Evolutionary conservation across 1,140 invertebrate genomes (phyloP).

Genomic region (Penaeus japonicus): DNA sequence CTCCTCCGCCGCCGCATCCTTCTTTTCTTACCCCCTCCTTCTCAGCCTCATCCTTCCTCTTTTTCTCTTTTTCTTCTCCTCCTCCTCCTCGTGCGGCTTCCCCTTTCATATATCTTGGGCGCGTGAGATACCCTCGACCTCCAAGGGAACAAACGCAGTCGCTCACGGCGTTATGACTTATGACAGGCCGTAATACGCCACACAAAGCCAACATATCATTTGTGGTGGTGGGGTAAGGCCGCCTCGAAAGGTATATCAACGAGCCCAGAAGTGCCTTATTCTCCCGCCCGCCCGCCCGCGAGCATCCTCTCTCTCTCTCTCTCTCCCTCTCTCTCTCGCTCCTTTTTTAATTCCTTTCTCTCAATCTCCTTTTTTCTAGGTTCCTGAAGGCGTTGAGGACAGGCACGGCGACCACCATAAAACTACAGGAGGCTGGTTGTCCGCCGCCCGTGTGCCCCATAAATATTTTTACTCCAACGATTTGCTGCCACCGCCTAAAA

Average conservation of each 20-base stretch:
- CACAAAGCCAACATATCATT: slow-evolving; percentile 38
- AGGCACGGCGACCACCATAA: slow-evolving; percentile 53
- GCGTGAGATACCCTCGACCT: too few species aligned
- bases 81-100: not conserved
- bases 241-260: not conserved
- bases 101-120: not conserved
- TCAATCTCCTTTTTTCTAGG: not conserved
- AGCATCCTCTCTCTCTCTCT: not conserved
- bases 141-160: too few species aligned
- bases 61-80: not conserved
- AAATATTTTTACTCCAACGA: slow-evolving; percentile 58
- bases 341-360: not conserved
- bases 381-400: slow-evolving; percentile 44
- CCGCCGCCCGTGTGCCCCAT: slow-evolving; percentile 54
- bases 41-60: not conserved
- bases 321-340: not conserved
- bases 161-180: slow-evolving; percentile 1
- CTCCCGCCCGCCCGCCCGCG: not conserved
- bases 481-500: slow-evolving; percentile 58
- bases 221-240: slow-evolving; percentile 21
- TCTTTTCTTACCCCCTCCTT: not conserved
- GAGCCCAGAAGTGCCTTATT: too few species aligned
- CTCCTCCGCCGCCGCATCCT: not conserved
- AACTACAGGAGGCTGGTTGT: slow-evolving; percentile 56
- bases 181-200: slow-evolving; percentile 30